A percentile compares a stretch with the other conserved stretches of the same genome.
These are phyloP conservation scores for Agonopterix heracliana DNA, from an alignment of 2,888 invertebrate species.

Conservation along the genomic window DNA sequence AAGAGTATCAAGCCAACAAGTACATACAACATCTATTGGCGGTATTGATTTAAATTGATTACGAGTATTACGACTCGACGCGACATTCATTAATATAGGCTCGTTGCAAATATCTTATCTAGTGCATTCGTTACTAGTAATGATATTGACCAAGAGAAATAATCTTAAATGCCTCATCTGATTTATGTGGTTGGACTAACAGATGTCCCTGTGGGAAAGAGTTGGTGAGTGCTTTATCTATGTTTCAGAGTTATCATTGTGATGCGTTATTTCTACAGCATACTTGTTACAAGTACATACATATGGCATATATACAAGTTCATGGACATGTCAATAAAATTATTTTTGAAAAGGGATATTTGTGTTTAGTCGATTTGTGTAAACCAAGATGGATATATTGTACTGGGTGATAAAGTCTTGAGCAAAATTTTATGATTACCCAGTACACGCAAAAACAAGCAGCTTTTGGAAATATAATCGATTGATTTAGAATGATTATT, in stretches of 20 bases:
- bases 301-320: too few species aligned
- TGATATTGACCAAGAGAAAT: constrained; percentile 43
- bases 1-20: constrained; percentile 44
- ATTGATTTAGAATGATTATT: too few species aligned
- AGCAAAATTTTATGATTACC: too few species aligned
- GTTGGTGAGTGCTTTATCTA: constrained; percentile 2
- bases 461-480: too few species aligned
- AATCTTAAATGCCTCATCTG: constrained; percentile 30
- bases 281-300: too few species aligned
- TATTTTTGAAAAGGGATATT: too few species aligned
- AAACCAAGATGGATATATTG: too few species aligned
- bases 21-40: constrained; percentile 58
- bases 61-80: constrained; percentile 65
- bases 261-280: neutral
- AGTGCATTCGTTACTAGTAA: constrained; percentile 52
- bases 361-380: too few species aligned
- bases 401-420: too few species aligned
- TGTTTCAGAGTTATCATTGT: neutral
- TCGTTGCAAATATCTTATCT: constrained; percentile 62
- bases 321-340: too few species aligned
- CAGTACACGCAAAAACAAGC: too few species aligned
- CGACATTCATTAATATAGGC: constrained; percentile 61
- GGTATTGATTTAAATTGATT: constrained; percentile 76
- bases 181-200: constrained; percentile 25
- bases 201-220: constrained; percentile 13